phyloP scores from a whole-genome alignment of 37 sponge, comb jelly and placozoan species.

The Amphimedon queenslandica region DNA sequence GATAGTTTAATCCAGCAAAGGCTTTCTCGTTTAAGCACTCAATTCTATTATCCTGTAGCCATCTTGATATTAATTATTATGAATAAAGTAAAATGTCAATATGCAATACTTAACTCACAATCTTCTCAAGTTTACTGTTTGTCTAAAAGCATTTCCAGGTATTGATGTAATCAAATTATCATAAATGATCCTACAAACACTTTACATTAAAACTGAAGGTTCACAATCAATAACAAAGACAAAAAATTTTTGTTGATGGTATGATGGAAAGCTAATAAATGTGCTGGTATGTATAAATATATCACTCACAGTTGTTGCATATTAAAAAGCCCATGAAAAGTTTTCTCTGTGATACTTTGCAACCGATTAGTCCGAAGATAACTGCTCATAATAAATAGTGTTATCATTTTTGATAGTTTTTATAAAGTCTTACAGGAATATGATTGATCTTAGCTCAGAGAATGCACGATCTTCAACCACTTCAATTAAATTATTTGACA shows the following conservation, averaged over 20 bases:
- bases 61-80: constrained; percentile 22
- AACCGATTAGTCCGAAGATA: background rate
- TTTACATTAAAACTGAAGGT: no score
- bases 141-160: constrained; percentile 24
- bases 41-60: constrained; percentile 33
- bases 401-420: background rate
- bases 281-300: background rate
- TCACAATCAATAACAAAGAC: no score
- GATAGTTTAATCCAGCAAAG: constrained; percentile 2
- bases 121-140: constrained; percentile 15
- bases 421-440: constrained; percentile 29
- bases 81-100: constrained; percentile 2
- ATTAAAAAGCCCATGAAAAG: background rate
- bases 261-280: background rate
- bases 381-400: background rate
- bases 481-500: constrained; percentile 38
- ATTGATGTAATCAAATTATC: constrained; percentile 31
- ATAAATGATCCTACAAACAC: constrained; percentile 19
- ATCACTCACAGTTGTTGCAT: background rate
- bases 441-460: constrained; percentile 14
- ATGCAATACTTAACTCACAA: constrained; percentile 28
- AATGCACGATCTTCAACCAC: constrained; percentile 30
- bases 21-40: constrained; percentile 26
- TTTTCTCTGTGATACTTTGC: background rate
- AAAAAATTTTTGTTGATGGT: background rate